phyloP scores from a whole-genome alignment of 2,113 vertebrate species.

The Hypanus sabinus region DNA sequence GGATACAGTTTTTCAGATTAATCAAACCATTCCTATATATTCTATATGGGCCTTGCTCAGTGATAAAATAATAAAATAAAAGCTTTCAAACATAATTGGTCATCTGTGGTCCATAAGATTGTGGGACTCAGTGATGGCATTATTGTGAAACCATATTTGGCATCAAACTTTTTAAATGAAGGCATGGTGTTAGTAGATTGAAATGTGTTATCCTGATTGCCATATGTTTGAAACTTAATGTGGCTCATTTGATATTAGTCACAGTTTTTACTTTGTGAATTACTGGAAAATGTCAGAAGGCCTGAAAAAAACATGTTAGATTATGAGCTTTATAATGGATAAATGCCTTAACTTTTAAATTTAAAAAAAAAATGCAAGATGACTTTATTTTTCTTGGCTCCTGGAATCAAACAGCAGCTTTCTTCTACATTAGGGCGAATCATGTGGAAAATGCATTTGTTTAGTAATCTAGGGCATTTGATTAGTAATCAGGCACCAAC shows the following conservation, averaged over 20 bases:
- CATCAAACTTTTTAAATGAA: neutral
- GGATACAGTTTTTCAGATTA: neutral
- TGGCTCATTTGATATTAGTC: neutral
- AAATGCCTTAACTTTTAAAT: neutral
- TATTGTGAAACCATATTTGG: neutral
- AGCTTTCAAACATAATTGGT: neutral
- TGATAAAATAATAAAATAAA: neutral
- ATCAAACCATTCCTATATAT: neutral
- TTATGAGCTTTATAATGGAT: neutral
- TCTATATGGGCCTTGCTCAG: neutral
- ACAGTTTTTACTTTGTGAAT: neutral
- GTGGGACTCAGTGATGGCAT: neutral
- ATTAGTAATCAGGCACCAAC: neutral
- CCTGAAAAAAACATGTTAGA: neutral
- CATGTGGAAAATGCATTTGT: too few relatives aligned
- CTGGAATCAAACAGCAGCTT: neutral
- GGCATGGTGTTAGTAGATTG: neutral
- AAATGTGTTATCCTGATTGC: neutral
- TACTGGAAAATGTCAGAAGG: neutral
- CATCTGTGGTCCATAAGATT: neutral
- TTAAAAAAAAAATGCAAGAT: neutral
- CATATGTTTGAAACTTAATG: neutral
- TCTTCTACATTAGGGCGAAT: neutral
- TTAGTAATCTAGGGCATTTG: too few relatives aligned
- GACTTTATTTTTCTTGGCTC: neutral